Evolutionary conservation across 2,113 vertebrate genomes (phyloP).

Genomic region (Hippopotamus amphibius): DNA sequence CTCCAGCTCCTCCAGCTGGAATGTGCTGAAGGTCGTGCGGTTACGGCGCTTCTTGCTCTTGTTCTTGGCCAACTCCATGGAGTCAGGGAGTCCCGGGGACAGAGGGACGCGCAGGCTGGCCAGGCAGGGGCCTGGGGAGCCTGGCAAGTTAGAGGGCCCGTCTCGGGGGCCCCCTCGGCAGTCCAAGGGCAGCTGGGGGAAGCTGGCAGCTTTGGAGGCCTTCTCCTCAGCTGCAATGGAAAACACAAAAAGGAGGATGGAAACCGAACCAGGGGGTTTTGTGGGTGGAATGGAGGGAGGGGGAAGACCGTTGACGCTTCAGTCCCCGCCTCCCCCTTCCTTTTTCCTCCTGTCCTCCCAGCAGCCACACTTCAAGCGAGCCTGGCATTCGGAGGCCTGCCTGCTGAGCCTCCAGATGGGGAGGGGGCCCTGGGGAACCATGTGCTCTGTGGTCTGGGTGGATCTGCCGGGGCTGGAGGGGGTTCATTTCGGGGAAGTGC

Average conservation of each 20-base stretch:
- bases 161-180: conserved; percentile 83
- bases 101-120: conserved; percentile 81
- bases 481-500: conserved; percentile 78
- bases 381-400: conserved; percentile 72
- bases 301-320: not conserved
- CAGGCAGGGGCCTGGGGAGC: conserved; percentile 77
- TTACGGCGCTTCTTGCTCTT: conserved; percentile 96
- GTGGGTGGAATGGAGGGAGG: conserved; percentile 73
- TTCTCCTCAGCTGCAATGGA: conserved; percentile 88
- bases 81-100: conserved; percentile 89
- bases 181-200: conserved; percentile 87
- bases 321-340: conserved; percentile 63
- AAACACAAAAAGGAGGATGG: conserved; percentile 65
- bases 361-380: conserved; percentile 69
- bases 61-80: conserved; percentile 85
- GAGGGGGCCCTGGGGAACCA: conserved; percentile 76
- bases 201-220: conserved; percentile 88
- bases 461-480: conserved; percentile 61
- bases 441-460: conserved; percentile 79
- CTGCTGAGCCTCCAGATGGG: conserved; percentile 74
- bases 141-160: conserved; percentile 83
- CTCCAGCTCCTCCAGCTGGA: conserved; percentile 97
- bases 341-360: not conserved
- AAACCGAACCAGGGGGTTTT: conserved; percentile 73
- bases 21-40: conserved; percentile 96